Percentiles rank a stretch among this genome's conserved stretches.
Conservation (phyloP, 2,113 vertebrate genomes). For the Azemiops feae region DNA sequence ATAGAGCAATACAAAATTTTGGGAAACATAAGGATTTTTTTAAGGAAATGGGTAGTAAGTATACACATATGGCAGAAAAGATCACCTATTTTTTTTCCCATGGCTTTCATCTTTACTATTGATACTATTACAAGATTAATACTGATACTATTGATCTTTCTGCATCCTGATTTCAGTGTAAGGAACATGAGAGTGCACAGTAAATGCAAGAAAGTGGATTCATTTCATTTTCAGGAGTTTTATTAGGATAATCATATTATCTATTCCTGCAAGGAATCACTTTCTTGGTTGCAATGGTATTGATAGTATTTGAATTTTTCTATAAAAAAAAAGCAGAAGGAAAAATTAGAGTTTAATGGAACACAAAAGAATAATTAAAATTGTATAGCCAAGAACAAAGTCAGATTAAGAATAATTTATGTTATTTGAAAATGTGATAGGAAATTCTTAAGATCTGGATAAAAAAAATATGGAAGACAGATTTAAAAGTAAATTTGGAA, state of each 20-base stretch:
- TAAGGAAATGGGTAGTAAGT: not conserved
- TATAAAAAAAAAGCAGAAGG: too few species aligned
- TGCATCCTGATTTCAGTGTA: not conserved
- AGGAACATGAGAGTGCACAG: not conserved
- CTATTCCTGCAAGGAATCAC: not conserved
- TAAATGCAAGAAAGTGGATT: not conserved
- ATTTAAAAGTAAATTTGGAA: not conserved
- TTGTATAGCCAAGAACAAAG: not conserved
- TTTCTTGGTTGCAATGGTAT: not conserved
- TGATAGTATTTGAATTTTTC: too few species aligned
- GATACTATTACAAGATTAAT: not conserved
- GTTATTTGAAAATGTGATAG: not conserved
- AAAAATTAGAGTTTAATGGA: too few species aligned
- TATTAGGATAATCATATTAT: not conserved
- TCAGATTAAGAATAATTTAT: not conserved
- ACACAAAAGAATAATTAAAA: too few species aligned
- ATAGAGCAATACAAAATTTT: not conserved
- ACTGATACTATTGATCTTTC: not conserved
- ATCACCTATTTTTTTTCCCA: not conserved
- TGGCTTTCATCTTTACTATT: not conserved
- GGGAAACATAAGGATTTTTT: not conserved
- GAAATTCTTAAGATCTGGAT: not conserved
- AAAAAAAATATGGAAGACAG: not conserved
- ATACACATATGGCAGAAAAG: not conserved
- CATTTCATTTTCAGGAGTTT: not conserved